Base-by-base conservation (phyloP, 92 coral and sea anemone genomes). In the Pocillopora meandrina region DNA sequence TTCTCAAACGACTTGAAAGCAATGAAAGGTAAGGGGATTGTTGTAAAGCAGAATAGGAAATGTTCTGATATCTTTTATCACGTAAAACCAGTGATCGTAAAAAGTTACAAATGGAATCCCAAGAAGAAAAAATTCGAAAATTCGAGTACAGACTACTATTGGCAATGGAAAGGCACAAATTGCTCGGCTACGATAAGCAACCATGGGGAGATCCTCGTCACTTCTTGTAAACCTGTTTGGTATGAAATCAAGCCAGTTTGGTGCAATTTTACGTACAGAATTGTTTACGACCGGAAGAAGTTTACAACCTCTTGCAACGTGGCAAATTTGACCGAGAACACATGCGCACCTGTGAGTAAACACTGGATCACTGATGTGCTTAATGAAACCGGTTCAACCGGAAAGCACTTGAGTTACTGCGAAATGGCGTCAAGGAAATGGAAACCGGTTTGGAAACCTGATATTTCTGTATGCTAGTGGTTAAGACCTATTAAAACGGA, bases 391-490 rank as follows among this genome's bases (percentile, higher is more conserved):
- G 36, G 60, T 21, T 14, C 72, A 12, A 36, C 1, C 9, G 73
- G 10, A 19, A 55, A 47, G 47, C 69, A 33, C 18, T 47, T 66
- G 73, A 79, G 73, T 17, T 79, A 79, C 62, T 79, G 83, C 35
- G 83, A 65, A 21, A 79, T 63, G 60, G 83, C 83, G 58, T 19
- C 14, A 49, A 79, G 47, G 65, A 62, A 79, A 79, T 79, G 36
- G 83, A 79, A 65, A 16, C 83, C 83, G 31, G 83, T 79, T 47
- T 65, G 83, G 83, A 42, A 66, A 20, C 42, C 74, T 16, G 62
- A 64, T 9, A 66, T 78, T 13, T 6, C 17, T 19, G 49, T 65
- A n/a, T 65, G 72, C 62, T 65, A 65, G 74, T 67, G 42, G 12
- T 18, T 35, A 31, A 10, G 14, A 26, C 18, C 18, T 26, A 42